Evolutionary conservation across 1,140 invertebrate genomes (phyloP).

Genomic region (Dreissena polymorpha): DNA sequence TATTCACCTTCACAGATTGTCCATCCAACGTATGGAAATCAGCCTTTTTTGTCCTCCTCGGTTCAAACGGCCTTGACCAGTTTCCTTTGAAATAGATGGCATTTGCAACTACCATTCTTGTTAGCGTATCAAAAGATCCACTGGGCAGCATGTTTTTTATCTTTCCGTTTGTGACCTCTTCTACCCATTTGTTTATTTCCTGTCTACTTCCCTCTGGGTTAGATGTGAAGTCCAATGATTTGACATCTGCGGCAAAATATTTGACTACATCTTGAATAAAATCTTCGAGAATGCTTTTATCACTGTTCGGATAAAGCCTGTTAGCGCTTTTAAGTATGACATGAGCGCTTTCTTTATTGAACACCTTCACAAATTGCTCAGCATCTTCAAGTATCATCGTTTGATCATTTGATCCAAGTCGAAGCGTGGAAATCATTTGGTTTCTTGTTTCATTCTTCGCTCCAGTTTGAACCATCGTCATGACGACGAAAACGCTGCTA

Average conservation of each 20-base stretch:
- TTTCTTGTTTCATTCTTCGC: constrained; percentile 40
- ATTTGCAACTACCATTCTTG: constrained; percentile 87
- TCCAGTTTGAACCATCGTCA: constrained; percentile 49
- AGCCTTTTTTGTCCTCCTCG: constrained; percentile 80
- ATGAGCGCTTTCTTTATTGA: constrained; percentile 23
- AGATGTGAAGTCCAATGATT: constrained; percentile 17
- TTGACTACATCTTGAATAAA: constrained; percentile 15
- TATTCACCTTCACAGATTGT: constrained; percentile 66
- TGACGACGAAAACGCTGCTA: constrained; percentile 27
- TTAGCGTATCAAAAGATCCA: constrained; percentile 80
- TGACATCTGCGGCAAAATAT: constrained; percentile 41
- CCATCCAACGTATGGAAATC: constrained; percentile 68
- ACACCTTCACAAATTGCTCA: constrained; percentile 12
- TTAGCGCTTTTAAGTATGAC: constrained; percentile 33
- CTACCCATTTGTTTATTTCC: constrained; percentile 86
- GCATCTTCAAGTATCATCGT: constrained; percentile 19
- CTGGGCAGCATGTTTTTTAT: constrained; percentile 83
- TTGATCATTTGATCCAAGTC: not conserved
- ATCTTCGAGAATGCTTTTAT: constrained; percentile 25
- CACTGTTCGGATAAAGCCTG: constrained; percentile 38
- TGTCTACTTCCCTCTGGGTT: constrained; percentile 66
- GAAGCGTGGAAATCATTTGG: constrained; percentile 34
- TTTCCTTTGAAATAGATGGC: constrained; percentile 89
- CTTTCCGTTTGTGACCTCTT: constrained; percentile 83
- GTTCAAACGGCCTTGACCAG: constrained; percentile 86